Evolutionary conservation across 30 jellyfish, hydroid and myxozoan species (phyloP), one percentile per base, ranked within the genome.

Genomic region (Cassiopea andromeda): DNA sequence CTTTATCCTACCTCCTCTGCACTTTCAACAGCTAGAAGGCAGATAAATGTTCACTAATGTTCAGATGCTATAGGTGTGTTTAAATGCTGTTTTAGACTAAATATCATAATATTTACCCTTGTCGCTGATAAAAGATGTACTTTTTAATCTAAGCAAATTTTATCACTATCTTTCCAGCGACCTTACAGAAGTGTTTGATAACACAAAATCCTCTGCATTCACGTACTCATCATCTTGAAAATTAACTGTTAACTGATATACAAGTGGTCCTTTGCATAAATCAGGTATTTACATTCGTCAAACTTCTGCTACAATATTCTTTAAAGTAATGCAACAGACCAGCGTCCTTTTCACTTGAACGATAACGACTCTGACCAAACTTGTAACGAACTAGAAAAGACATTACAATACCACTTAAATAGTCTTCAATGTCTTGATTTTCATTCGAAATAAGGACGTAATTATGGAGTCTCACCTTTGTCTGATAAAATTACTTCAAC

Each of bases 401-500:
- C 81, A 70, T 81, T 60, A 57, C 16, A 77, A 44, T 3, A 48
- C 15, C 46, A 67, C 49, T 44, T 61, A 75, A 44, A 54, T 44
- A 73, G 48, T 27, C 80, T 58, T 72, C 86, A 48, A 70, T 85
- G 48, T 38, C 69, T 46, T 64, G 78, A 43, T 58, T 17, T 44
- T 85, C 46, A 70, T 46, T 4, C 72, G 78, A 84, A 86, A 66
- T 66, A 58, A 86, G 73, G 78, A 76, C n/a, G 85, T 48, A 73
- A 85, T 85, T 75, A 60, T 50, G 59, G 77, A 59, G 87, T 75
- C 85, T 84, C 49, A 15, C 19, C 71, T n/a, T 45, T 45, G 66
- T n/a, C 64, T 75, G 83, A 75, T 75, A 75, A 75, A 13, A 64
- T 16, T 64, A 5, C 15, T 64, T 64, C 73, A 14, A 9, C 8